Conservation (phyloP, 2,113 vertebrate species). For the Eurystomus gularis region DNA sequence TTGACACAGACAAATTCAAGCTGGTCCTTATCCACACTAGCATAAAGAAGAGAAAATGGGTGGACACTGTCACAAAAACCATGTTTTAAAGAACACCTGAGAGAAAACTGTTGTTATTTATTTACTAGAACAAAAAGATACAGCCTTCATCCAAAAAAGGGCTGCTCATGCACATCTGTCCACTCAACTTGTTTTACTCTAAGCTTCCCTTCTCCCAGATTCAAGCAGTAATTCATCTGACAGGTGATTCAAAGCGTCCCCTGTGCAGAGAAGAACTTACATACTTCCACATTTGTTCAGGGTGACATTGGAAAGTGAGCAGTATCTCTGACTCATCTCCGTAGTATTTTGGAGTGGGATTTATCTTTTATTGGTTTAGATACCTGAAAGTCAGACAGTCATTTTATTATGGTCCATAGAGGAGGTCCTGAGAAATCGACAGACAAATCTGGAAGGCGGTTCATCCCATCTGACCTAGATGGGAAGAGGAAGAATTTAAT, state of each 20-base stretch:
- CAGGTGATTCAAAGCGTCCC: fast-evolving
- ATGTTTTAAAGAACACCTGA: not conserved
- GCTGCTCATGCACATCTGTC: not conserved
- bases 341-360: not conserved
- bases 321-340: not conserved
- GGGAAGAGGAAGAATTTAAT: not conserved
- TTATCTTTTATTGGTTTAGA: not conserved
- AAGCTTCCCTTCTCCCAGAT: not conserved
- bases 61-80: not conserved
- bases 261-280: not conserved
- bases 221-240: not conserved
- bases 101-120: not conserved
- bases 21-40: not conserved
- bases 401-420: not conserved
- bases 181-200: not conserved
- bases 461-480: not conserved
- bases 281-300: not conserved
- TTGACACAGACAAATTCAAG: not conserved
- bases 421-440: not conserved
- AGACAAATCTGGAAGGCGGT: not conserved
- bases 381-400: not conserved
- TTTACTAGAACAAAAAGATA: not conserved
- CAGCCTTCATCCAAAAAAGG: not conserved
- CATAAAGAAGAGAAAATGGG: not conserved
- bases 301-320: not conserved